A percentile compares a stretch with the other conserved stretches of the same genome.
Evolutionary conservation across 2,797 vertebrate species (phyloP).

Genomic region (Sebastiscus tertius): DNA sequence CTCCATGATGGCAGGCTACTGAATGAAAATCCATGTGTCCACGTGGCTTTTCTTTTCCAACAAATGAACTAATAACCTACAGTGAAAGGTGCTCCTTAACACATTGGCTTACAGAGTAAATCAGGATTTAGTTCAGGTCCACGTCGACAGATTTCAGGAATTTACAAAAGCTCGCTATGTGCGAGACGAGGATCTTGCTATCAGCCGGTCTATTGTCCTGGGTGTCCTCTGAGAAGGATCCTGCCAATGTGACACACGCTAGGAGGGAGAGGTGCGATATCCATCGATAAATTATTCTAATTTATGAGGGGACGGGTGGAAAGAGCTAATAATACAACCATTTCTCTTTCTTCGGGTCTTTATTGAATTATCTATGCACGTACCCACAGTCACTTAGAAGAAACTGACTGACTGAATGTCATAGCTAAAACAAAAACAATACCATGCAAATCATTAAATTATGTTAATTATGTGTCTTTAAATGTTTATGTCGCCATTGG

Average conservation of each 20-base stretch:
- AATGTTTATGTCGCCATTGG: conserved; percentile 12
- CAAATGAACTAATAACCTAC: conserved; percentile 44
- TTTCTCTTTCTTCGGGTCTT: not conserved
- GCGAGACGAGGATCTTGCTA: conserved; percentile 1
- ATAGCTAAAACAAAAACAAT: not conserved
- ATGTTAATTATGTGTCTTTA: not conserved
- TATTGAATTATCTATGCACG: not conserved
- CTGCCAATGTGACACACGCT: conserved; percentile 27
- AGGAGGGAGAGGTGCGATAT: not conserved
- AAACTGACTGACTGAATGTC: not conserved
- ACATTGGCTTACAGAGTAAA: conserved; percentile 5
- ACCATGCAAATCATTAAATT: not conserved
- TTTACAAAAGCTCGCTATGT: conserved; percentile 9
- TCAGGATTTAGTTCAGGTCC: conserved; percentile 25
- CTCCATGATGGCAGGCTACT: not conserved
- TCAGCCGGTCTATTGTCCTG: conserved; percentile 26
- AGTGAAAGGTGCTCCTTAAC: not conserved
- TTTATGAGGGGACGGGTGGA: not conserved
- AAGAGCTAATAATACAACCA: not conserved
- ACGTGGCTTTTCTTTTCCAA: not conserved
- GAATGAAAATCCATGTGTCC: conserved; percentile 33
- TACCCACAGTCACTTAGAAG: not conserved
- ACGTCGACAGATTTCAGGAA: conserved; percentile 14
- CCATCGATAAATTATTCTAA: conserved; percentile 27
- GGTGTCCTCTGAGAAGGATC: conserved; percentile 26